These are phyloP conservation scores for Tupaia chinensis DNA, from an alignment of 2,113 vertebrate species.

Conservation along the genomic window DNA sequence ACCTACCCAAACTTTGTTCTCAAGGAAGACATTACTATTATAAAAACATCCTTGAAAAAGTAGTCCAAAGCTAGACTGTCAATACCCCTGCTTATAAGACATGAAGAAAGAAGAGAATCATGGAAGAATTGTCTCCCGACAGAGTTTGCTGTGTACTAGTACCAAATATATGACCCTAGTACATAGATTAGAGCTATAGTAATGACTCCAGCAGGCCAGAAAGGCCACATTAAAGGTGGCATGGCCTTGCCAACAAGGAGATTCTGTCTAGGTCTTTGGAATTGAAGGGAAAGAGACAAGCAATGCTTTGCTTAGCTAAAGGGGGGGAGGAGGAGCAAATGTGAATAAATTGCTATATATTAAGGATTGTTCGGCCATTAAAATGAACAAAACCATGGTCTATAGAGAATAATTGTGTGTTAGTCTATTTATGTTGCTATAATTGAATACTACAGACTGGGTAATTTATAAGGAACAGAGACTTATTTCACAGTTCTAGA, in stretches of 20 bases:
- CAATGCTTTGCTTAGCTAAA: not conserved
- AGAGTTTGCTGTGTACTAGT: not conserved
- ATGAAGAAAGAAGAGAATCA: not conserved
- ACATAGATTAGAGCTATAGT: not conserved
- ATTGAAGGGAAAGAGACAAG: not conserved
- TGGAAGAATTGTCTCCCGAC: not conserved
- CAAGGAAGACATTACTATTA: not conserved
- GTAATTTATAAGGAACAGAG: no score
- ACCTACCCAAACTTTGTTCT: not conserved
- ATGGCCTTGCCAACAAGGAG: not conserved
- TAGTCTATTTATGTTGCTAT: no score
- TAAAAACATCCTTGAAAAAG: not conserved
- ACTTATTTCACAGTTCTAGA: no score
- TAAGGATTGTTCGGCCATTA: not conserved
- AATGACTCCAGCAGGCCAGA: not conserved
- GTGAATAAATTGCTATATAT: not conserved
- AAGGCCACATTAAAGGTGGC: not conserved
- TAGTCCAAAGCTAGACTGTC: not conserved
- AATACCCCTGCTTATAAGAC: not conserved
- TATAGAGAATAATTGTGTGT: not conserved
- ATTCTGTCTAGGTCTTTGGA: not conserved
- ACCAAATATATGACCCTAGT: not conserved
- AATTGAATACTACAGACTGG: no score
- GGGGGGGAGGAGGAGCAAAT: not conserved
- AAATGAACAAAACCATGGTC: not conserved